Base-by-base conservation (phyloP, 2,888 invertebrate species). In the Invenusta paracnida region DNA sequence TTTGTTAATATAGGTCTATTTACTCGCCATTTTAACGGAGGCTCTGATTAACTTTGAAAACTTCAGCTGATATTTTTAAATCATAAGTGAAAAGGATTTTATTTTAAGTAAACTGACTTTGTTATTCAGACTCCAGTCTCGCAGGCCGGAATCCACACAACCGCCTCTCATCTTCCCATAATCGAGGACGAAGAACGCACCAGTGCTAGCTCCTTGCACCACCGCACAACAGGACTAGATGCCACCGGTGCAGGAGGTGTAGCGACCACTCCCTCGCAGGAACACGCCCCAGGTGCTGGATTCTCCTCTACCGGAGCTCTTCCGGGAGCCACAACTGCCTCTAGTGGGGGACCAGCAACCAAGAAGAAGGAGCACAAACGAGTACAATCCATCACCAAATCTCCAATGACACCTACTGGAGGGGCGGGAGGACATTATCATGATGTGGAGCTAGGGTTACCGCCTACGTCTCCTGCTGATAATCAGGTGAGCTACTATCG, bases 151-250 rank as follows among this genome's bases (percentile, higher is more conserved):
- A 23, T 2, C 73, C 5, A 73, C 73, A 13, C 27, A 13, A 5
- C 27, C 73, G 73, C 17, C 25, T 2, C 17, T 25, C 73, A 5
- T 5, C 48, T 48, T 17, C 73, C 73, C 17, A 23, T 73, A 23
- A 73, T 73, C 73, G 73, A 73, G 73, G 73, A 73, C 73, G 73
- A 73, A 5, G 73, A 73, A 25, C 2, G 2, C 73, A 73, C 73
- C 73, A 73, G 23, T 23, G 73, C 73, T 5, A 23, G 25, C 25
- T 5, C 17, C 23, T 13, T 23, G 2, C 2, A 23, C 27, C 73
- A 5, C 2, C 73, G 23, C 73, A 2, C 73, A 17, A 17, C 17
- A 17, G 17, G 48, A 11, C 5, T 48, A 17, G 17, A 17, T 48
- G 48, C 48, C 48, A 5, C 48, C 11, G 48, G 5, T 5, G 17